phyloP scores from a whole-genome alignment of 37 sponge, comb jelly and placozoan genomes.

The Ianthella basta region DNA sequence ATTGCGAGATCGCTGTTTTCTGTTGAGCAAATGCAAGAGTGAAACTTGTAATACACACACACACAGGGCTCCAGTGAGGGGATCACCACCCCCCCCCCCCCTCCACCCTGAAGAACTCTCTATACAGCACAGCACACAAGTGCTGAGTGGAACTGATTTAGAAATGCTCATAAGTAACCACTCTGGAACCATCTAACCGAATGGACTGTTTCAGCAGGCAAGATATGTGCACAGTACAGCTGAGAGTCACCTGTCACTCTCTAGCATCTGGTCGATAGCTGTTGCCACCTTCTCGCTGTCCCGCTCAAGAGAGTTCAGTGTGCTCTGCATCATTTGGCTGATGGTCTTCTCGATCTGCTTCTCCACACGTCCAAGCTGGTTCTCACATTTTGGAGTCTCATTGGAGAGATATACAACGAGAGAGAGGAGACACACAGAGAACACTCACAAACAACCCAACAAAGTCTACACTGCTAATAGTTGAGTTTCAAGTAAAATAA shows the following conservation, averaged over 20 bases:
- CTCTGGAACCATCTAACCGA: no score
- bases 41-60: background rate
- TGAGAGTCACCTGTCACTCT: conserved; percentile 29
- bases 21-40: background rate
- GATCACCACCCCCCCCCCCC: no score
- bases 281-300: conserved; percentile 50
- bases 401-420: background rate
- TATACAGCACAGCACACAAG: no score
- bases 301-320: conserved; percentile 78
- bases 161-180: background rate
- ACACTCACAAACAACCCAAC: no score
- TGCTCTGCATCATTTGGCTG: conserved; percentile 67
- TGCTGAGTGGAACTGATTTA: background rate
- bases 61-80: no score
- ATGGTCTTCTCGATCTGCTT: conserved; percentile 67
- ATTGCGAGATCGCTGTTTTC: background rate
- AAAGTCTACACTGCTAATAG: no score
- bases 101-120: no score
- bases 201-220: no score
- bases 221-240: no score
- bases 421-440: background rate
- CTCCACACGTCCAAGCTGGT: conserved; percentile 74
- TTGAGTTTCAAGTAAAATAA: no score
- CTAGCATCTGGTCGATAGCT: conserved; percentile 38
- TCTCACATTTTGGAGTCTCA: conserved; percentile 64